A percentile compares a stretch with the other conserved stretches of the same genome.
Conservation (phyloP, 2,797 vertebrate species). For the Acanthis flammea region DNA sequence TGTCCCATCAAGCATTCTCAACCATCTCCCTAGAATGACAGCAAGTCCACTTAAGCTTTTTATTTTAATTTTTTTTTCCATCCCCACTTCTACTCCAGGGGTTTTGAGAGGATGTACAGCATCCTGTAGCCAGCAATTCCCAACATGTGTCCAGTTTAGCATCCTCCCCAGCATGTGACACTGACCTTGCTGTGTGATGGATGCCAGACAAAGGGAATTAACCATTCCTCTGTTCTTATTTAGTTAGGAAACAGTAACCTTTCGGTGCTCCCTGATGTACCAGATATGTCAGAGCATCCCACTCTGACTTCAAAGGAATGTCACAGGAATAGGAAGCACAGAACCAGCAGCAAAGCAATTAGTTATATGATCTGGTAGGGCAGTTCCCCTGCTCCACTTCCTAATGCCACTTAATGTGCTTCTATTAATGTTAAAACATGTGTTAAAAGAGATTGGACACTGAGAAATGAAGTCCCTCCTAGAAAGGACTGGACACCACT, state of each 20-base stretch:
- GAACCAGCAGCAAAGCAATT: constrained; percentile 46
- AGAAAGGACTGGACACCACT: neutral
- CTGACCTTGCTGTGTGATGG: constrained; percentile 36
- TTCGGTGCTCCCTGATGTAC: constrained; percentile 51
- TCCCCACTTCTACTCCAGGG: neutral
- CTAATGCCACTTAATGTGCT: constrained; percentile 19
- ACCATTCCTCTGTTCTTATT: constrained; percentile 28
- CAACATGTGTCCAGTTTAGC: neutral
- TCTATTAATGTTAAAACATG: constrained; percentile 17
- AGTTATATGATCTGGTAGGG: neutral
- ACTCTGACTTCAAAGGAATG: constrained; percentile 57
- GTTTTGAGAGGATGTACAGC: neutral
- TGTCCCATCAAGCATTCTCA: neutral
- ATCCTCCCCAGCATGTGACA: neutral
- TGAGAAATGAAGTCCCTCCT: neutral
- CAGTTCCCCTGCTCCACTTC: constrained; percentile 3
- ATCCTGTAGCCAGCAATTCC: neutral
- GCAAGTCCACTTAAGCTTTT: neutral
- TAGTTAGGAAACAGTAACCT: constrained; percentile 57
- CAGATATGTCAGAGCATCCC: constrained; percentile 51
- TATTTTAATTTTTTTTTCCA: too few relatives aligned
- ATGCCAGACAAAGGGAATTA: constrained; percentile 48
- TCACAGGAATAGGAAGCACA: constrained; percentile 54
- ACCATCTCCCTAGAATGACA: neutral
- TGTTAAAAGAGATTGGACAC: neutral